Base-by-base conservation (phyloP, 2,888 invertebrate genomes). In the Mesochorus sp. region DNA sequence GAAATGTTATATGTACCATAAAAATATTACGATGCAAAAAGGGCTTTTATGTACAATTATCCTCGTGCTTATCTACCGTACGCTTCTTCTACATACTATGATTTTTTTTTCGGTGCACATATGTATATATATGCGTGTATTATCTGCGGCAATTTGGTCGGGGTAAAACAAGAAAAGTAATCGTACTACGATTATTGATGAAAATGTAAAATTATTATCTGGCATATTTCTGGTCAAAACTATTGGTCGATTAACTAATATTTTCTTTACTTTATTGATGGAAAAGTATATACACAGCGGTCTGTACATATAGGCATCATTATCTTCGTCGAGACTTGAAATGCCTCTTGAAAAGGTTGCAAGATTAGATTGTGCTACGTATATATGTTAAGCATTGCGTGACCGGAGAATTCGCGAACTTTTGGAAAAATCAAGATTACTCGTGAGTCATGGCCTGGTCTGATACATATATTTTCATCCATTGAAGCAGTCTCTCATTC, bases 271-370 rank as follows among this genome's bases (percentile, higher is more conserved):
- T 73, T 28, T 8, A 55, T 66, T 37, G 34, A n/a, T n/a, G 19
- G 24, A 17, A 49, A 37, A 3, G 3, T 34, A 49, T 47, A 24
- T 44, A 24, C 26, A 21, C 8, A 34, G 26, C 80, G 74, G 66
- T 80, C 59, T 79, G 42, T 47, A 12, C 39, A 17, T 55, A 28
- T 19, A 49, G 14, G n/a, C 12, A 39, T 26, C 4, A 14, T 21
- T 12, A 57, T 59, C 59, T 67, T 39, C 17, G 14, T 51, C 24
- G 42, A 59, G 66, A 64, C 49, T 70, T 76, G 81, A 80, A 82
- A 84, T 84, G 83, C 81, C 82, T 83, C 82, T 84, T 82, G 61
- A 55, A 51, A 51, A 73, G 44, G 66, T n/a, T 24, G 26, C 53
- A 17, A 34, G 19, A 59, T 26, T 24, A 42, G 21, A n/a, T 12